A percentile compares a stretch with the other conserved stretches of the same genome.
Evolutionary conservation across 2,113 vertebrate species (phyloP).

Genomic region (Oncorhynchus tshawytscha): DNA sequence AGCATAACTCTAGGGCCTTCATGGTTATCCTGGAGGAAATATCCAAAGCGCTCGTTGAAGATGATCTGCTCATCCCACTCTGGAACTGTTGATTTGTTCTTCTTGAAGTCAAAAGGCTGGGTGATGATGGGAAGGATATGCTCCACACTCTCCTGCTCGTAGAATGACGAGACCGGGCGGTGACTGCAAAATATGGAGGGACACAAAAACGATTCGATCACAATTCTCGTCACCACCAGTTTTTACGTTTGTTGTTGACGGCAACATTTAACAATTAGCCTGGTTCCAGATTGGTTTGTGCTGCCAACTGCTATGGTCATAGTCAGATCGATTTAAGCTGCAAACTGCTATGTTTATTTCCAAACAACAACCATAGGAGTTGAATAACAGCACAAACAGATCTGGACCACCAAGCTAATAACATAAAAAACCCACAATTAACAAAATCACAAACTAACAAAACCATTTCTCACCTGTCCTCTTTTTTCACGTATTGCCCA

Average conservation of each 20-base stretch:
- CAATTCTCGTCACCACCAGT: background rate
- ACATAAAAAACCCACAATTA: background rate
- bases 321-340: no score
- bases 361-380: background rate
- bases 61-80: constrained; percentile 96
- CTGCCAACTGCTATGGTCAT: no score
- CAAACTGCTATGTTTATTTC: no score
- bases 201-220: background rate
- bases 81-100: constrained; percentile 84
- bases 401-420: no score
- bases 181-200: constrained; percentile 65
- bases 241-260: background rate
- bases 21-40: constrained; percentile 80
- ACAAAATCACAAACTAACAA: background rate
- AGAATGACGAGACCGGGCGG: constrained; percentile 82
- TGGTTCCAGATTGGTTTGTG: background rate
- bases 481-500: constrained; percentile 87
- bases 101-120: constrained; percentile 89
- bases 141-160: constrained; percentile 80
- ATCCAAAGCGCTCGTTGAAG: constrained; percentile 89
- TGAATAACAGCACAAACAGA: background rate
- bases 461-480: constrained; percentile 79
- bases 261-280: background rate
- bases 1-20: constrained; percentile 81
- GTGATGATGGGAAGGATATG: constrained; percentile 90